Percentiles rank a stretch among this genome's conserved stretches.
Conservation (phyloP, 2,797 vertebrate species). For the Falco columbarius region DNA sequence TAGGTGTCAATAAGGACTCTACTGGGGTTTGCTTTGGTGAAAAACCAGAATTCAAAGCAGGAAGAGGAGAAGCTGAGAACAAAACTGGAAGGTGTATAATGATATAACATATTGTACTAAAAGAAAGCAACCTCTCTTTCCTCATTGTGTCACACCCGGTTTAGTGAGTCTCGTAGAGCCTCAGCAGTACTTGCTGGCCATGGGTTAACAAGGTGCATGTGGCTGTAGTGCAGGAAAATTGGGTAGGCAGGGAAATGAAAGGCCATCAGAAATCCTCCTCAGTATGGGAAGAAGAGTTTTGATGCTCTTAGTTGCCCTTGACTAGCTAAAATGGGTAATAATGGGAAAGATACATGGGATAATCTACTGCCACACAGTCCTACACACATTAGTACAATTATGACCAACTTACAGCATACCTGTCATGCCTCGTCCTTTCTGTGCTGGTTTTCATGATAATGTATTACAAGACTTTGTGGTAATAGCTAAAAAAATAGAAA, state of each 20-base stretch:
- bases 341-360: not conserved
- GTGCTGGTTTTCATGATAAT: constrained; percentile 21
- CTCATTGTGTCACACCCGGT: not conserved
- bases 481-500: constrained; percentile 48
- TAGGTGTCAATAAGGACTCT: not conserved
- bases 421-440: constrained; percentile 21
- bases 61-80: not conserved
- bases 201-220: not conserved
- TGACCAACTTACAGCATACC: constrained; percentile 1
- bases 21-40: not conserved
- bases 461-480: constrained; percentile 13
- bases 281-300: not conserved
- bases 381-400: constrained; percentile 3
- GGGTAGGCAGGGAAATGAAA: not conserved
- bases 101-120: not conserved
- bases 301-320: not conserved
- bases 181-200: not conserved
- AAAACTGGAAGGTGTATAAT: not conserved
- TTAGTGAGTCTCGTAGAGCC: not conserved
- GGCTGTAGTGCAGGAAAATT: not conserved
- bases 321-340: constrained; percentile 2
- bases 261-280: not conserved
- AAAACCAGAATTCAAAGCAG: not conserved
- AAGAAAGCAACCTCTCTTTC: not conserved
- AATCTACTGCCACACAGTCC: not conserved